phyloP scores from a whole-genome alignment of 2,888 invertebrate genomes.

The Hemaris fuciformis region DNA sequence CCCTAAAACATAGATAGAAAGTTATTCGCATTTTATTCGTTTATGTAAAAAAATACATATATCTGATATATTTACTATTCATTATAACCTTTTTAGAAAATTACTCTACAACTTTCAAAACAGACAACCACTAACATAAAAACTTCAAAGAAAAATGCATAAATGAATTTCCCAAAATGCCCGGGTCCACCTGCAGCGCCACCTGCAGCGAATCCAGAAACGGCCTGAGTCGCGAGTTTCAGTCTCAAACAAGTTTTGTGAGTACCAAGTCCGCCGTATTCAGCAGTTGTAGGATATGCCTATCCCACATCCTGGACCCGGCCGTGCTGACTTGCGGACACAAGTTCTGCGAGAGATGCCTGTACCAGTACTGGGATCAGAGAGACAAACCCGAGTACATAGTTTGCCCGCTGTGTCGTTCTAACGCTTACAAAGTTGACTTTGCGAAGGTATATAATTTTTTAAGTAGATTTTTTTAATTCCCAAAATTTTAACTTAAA shows the following conservation, averaged over 20 bases:
- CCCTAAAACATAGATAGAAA: too few relatives aligned
- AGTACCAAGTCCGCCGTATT: conserved; percentile 25
- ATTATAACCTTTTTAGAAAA: conserved; percentile 13
- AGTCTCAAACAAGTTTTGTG: conserved; percentile 29
- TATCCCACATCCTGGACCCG: conserved; percentile 48
- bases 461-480: too few relatives aligned
- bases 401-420: conserved; percentile 60
- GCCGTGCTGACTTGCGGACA: conserved; percentile 58
- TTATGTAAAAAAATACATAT: too few relatives aligned
- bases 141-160: not conserved
- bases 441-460: conserved; percentile 65
- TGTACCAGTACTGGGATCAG: conserved; percentile 50
- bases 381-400: conserved; percentile 46
- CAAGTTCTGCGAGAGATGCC: conserved; percentile 56
- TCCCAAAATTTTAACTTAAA: too few relatives aligned
- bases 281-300: conserved; percentile 58
- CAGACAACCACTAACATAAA: not conserved
- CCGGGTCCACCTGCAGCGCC: conserved; percentile 21
- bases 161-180: conserved; percentile 18
- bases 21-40: too few relatives aligned
- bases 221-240: conserved; percentile 15
- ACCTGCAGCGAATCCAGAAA: too few relatives aligned
- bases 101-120: conserved; percentile 15
- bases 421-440: conserved; percentile 39
- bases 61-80: not conserved